phyloP scores from a whole-genome alignment of 2,888 invertebrate species.

The Orchestes rusci region DNA sequence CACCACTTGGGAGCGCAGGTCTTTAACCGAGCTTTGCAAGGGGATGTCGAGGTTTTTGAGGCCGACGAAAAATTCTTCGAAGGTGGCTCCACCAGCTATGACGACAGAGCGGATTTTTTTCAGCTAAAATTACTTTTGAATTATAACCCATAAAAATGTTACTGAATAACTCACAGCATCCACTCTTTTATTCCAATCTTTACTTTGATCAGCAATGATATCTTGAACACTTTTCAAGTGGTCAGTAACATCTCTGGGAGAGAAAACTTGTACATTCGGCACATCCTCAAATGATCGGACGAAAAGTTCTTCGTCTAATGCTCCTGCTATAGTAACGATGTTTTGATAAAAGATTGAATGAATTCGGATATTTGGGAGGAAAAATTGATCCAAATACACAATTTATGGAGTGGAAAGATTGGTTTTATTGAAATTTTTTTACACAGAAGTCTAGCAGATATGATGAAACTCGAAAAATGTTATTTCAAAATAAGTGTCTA shows the following conservation, averaged over 20 bases:
- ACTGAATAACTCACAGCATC: conserved; percentile 62
- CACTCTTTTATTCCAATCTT: conserved; percentile 93
- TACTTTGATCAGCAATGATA: conserved; percentile 68
- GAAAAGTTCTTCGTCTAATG: conserved; percentile 84
- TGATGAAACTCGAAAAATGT: too few relatives aligned
- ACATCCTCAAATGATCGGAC: conserved; percentile 77
- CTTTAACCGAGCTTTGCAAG: conserved; percentile 75
- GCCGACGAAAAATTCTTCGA: conserved; percentile 66
- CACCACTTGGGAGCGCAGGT: conserved; percentile 85
- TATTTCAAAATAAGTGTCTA: too few relatives aligned
- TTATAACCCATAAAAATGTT: background rate
- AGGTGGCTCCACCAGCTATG: conserved; percentile 65
- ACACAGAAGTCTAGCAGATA: too few relatives aligned
- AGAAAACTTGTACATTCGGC: conserved; percentile 75
- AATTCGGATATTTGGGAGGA: too few relatives aligned
- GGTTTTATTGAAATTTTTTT: too few relatives aligned
- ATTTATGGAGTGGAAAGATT: too few relatives aligned
- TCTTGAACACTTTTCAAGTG: conserved; percentile 67
- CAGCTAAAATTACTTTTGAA: conserved; percentile 50
- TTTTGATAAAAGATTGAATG: background rate
- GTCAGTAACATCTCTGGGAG: conserved; percentile 76
- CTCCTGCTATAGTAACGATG: conserved; percentile 58
- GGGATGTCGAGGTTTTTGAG: conserved; percentile 75
- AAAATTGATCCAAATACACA: too few relatives aligned
- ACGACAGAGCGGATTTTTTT: conserved; percentile 80